These are phyloP conservation scores for Sardinella longiceps DNA, from an alignment of 2,797 vertebrate genomes.

Conservation along the genomic window DNA sequence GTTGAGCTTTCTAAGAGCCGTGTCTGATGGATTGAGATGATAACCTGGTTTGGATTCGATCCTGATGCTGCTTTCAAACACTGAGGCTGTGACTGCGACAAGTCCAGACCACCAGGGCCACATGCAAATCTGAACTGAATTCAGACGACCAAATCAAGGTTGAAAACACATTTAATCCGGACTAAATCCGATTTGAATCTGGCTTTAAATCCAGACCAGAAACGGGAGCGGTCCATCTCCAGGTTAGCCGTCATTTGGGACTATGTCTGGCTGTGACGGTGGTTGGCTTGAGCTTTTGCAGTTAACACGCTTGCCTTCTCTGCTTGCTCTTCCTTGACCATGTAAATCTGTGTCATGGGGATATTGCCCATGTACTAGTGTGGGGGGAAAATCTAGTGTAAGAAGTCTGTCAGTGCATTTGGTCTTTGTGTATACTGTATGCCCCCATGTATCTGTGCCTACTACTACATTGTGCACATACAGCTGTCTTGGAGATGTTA, in stretches of 20 bases:
- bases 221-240: conserved; percentile 33
- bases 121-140: neutral
- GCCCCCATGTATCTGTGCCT: neutral
- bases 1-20: neutral
- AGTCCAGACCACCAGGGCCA: neutral
- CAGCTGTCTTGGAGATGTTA: neutral
- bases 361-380: neutral
- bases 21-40: neutral
- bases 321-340: neutral
- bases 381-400: neutral
- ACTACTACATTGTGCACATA: neutral
- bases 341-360: neutral
- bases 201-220: conserved; percentile 50
- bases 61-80: neutral
- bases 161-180: no score
- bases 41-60: neutral
- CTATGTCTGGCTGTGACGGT: neutral
- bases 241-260: conserved; percentile 28
- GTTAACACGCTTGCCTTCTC: neutral
- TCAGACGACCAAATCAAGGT: neutral
- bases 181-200: neutral
- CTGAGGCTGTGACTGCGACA: no score
- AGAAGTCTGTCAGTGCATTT: neutral
- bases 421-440: neutral
- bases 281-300: neutral